Evolutionary conservation across 2,888 invertebrate genomes (phyloP).

Genomic region (Odontocerum albicorne): DNA sequence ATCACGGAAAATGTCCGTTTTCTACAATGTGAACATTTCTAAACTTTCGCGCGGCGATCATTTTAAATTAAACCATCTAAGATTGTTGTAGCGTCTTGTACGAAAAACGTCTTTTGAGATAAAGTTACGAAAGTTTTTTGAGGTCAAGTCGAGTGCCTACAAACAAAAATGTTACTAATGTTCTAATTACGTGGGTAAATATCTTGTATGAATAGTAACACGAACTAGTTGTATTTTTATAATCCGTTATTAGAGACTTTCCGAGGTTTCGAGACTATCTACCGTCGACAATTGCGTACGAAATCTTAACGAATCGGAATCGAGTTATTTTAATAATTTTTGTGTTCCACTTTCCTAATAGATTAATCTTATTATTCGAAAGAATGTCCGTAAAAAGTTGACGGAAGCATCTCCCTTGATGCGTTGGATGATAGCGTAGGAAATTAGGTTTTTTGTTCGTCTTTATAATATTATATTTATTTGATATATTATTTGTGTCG

Average conservation of each 20-base stretch:
- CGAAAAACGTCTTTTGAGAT: conserved; percentile 24
- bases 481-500: not conserved
- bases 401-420: conserved; percentile 27
- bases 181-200: conserved; percentile 33
- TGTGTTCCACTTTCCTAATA: conserved; percentile 30
- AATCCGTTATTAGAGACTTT: conserved; percentile 28
- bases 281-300: conserved; percentile 11
- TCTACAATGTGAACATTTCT: conserved; percentile 8
- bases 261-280: conserved; percentile 20
- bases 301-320: conserved; percentile 9
- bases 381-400: conserved; percentile 34
- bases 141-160: conserved; percentile 27
- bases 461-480: not conserved
- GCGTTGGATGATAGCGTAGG: conserved; percentile 18
- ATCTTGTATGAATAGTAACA: conserved; percentile 25
- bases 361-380: conserved; percentile 34
- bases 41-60: conserved; percentile 8
- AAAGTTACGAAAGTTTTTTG: conserved; percentile 27
- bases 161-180: conserved; percentile 29
- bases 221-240: conserved; percentile 27
- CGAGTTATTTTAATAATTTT: conserved; percentile 1
- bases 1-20: conserved; percentile 18
- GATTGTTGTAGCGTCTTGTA: not conserved
- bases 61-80: not conserved
- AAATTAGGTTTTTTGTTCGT: conserved; percentile 13